phyloP scores from a whole-genome alignment of 2,113 vertebrate genomes.

The Gnathonemus longibarbis region DNA sequence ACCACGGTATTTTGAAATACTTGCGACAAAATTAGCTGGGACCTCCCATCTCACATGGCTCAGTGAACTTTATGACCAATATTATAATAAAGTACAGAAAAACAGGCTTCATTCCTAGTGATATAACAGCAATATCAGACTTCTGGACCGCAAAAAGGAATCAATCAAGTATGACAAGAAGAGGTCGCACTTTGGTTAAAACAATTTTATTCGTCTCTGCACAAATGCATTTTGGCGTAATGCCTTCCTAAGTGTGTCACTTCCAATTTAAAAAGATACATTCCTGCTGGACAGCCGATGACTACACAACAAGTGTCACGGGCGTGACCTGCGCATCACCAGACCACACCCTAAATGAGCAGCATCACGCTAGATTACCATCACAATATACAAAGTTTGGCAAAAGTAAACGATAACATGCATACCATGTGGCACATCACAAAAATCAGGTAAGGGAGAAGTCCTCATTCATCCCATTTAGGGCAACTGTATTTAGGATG shows the following conservation, averaged over 20 bases:
- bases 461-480: background rate
- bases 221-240: background rate
- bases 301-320: too few relatives aligned
- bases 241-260: background rate
- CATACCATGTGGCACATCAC: background rate
- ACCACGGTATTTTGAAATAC: background rate
- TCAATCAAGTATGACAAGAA: background rate
- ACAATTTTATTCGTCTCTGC: too few relatives aligned
- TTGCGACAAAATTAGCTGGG: background rate
- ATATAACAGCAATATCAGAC: background rate
- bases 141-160: background rate
- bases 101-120: background rate
- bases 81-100: background rate
- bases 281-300: background rate
- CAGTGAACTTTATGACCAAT: background rate
- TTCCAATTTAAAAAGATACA: background rate
- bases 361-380: too few relatives aligned
- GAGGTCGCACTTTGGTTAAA: background rate
- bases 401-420: too few relatives aligned
- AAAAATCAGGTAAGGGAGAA: background rate
- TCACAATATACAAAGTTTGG: too few relatives aligned
- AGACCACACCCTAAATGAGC: too few relatives aligned
- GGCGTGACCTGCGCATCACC: too few relatives aligned
- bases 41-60: background rate
- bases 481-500: background rate